phyloP scores from a whole-genome alignment of 2,113 vertebrate species.

The Plectropomus leopardus region DNA sequence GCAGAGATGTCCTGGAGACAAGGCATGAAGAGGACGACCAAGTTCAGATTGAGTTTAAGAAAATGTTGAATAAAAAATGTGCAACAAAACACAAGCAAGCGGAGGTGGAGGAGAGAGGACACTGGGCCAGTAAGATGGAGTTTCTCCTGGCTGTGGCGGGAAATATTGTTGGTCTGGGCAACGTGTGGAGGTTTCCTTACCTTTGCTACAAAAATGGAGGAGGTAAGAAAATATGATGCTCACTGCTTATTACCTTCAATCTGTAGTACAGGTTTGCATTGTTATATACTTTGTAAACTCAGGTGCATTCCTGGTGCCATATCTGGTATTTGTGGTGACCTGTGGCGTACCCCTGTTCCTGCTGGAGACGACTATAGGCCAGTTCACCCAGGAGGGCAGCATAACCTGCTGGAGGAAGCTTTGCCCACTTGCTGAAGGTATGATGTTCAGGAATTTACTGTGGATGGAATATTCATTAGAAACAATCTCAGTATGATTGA shows the following conservation, averaged over 20 bases:
- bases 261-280: not conserved
- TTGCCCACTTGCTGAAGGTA: conserved; percentile 83
- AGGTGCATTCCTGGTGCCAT: conserved; percentile 85
- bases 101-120: conserved; percentile 76
- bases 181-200: conserved; percentile 86
- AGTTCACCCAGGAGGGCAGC: conserved; percentile 81
- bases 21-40: not conserved
- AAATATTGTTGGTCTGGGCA: conserved; percentile 83
- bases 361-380: conserved; percentile 81
- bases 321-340: conserved; percentile 81
- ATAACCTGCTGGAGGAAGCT: conserved; percentile 84
- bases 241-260: not conserved
- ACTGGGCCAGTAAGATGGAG: conserved; percentile 68
- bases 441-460: too few relatives aligned
- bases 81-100: not conserved
- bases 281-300: conserved; percentile 25
- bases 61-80: conserved; percentile 21
- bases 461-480: too few relatives aligned
- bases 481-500: not conserved
- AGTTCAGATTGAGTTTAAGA: not conserved
- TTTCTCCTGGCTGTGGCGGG: conserved; percentile 84
- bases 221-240: conserved; percentile 68
- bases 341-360: conserved; percentile 84
- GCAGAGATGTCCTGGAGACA: not conserved
- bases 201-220: conserved; percentile 87